These are phyloP conservation scores for Zaprionus africanus DNA, from an alignment of 1,140 invertebrate genomes.

Conservation along the genomic window DNA sequence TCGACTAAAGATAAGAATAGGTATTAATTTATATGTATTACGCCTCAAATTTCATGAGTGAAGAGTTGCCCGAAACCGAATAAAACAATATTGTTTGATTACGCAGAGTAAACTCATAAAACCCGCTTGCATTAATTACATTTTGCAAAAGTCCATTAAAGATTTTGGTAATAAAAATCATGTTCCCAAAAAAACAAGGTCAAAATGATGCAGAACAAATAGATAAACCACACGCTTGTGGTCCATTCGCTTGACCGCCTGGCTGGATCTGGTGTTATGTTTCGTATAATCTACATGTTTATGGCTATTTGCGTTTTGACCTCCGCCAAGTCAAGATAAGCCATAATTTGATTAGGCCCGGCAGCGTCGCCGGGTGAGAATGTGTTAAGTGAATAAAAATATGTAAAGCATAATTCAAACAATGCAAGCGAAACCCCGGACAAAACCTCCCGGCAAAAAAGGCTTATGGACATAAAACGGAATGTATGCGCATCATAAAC, in stretches of 20 bases:
- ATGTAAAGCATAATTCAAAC: constrained; percentile 81
- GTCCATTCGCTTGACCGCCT: constrained; percentile 37
- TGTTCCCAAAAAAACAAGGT: constrained; percentile 60
- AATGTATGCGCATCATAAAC: constrained; percentile 54
- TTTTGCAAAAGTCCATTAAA: constrained; percentile 56
- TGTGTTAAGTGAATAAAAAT: constrained; percentile 83
- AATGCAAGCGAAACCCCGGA: constrained; percentile 44
- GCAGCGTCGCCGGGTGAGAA: constrained; percentile 22
- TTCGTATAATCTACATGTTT: constrained; percentile 75
- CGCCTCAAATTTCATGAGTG: neutral
- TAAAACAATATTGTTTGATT: constrained; percentile 19
- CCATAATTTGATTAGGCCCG: constrained; percentile 78
- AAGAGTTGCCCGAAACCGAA: neutral
- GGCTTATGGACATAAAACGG: constrained; percentile 65
- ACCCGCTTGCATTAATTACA: constrained; percentile 62
- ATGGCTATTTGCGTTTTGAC: constrained; percentile 82
- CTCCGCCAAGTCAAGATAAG: constrained; percentile 77
- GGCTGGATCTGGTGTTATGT: constrained; percentile 38
- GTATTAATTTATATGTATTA: constrained; percentile 8
- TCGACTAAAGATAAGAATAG: neutral
- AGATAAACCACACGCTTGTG: constrained; percentile 2
- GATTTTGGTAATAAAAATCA: constrained; percentile 27
- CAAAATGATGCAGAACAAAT: constrained; percentile 32
- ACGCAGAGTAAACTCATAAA: constrained; percentile 43
- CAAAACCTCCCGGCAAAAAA: constrained; percentile 29